Evolutionary conservation across 1,140 invertebrate species (phyloP).

Genomic region (Penaeus japonicus): DNA sequence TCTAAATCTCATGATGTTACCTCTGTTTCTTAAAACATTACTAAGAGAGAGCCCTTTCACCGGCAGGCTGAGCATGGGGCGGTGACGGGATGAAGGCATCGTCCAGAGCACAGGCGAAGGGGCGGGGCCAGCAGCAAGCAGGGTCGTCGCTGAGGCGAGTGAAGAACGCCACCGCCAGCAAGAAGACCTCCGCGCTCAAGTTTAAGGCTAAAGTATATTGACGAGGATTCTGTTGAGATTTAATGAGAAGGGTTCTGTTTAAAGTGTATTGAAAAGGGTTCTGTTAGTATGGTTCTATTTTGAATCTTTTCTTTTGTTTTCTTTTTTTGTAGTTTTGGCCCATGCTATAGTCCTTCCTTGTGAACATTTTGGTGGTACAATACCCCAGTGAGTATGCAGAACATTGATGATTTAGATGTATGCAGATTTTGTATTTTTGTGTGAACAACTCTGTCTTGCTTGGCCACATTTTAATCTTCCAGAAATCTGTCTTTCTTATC

Average conservation of each 20-base stretch:
- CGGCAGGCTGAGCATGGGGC: conserved; percentile 23
- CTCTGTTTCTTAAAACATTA: not conserved
- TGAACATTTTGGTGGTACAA: too few relatives aligned
- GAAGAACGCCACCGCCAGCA: conserved; percentile 16
- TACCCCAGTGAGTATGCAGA: too few relatives aligned
- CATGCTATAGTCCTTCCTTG: too few relatives aligned
- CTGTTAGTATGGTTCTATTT: too few relatives aligned
- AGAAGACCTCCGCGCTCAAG: conserved; percentile 29
- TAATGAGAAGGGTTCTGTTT: not conserved
- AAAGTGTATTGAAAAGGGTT: not conserved
- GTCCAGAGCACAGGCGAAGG: conserved; percentile 28
- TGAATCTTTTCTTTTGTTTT: too few relatives aligned
- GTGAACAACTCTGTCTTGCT: too few relatives aligned
- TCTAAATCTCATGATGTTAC: not conserved
- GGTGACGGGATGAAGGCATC: conserved; percentile 39
- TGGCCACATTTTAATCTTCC: too few relatives aligned
- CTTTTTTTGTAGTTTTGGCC: too few relatives aligned
- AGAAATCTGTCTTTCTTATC: too few relatives aligned
- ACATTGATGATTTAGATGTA: too few relatives aligned
- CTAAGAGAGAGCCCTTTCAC: not conserved
- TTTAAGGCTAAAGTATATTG: conserved; percentile 39
- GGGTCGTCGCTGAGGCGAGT: not conserved
- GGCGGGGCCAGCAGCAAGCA: conserved; percentile 21
- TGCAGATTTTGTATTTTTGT: too few relatives aligned
- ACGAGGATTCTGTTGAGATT: not conserved